Percentiles rank a stretch among this genome's conserved stretches.
Conservation (phyloP, 1,140 invertebrate genomes). For the Tigriopus japonicus region DNA sequence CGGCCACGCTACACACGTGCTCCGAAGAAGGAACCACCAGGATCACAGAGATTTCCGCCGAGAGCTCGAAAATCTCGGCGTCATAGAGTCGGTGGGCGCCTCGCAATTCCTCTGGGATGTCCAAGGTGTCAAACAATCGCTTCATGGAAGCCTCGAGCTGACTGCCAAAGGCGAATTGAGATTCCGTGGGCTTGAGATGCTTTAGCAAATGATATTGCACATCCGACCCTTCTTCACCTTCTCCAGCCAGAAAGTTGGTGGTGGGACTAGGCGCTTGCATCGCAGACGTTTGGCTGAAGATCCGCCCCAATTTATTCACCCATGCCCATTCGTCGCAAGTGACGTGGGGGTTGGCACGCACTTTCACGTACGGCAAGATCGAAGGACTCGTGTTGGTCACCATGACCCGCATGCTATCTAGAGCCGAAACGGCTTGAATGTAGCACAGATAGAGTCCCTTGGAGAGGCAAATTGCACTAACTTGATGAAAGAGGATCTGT, state of each 20-base stretch:
- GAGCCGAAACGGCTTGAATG: slow-evolving; percentile 64
- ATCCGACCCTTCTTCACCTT: slow-evolving; percentile 3
- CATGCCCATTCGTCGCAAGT: slow-evolving; percentile 82
- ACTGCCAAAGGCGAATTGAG: slow-evolving; percentile 54
- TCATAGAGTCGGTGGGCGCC: slow-evolving; percentile 61
- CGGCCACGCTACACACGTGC: slow-evolving; percentile 19
- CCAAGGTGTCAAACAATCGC: slow-evolving; percentile 55
- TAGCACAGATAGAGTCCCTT: slow-evolving; percentile 84
- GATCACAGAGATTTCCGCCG: slow-evolving; percentile 64
- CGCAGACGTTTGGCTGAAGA: background rate
- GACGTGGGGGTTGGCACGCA: slow-evolving; percentile 83
- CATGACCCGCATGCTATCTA: slow-evolving; percentile 78
- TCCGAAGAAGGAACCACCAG: slow-evolving; percentile 74
- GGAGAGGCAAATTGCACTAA: slow-evolving; percentile 52
- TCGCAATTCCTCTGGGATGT: slow-evolving; percentile 45
- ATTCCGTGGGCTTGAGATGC: slow-evolving; percentile 33
- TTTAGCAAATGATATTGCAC: background rate
- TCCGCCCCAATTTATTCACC: slow-evolving; percentile 24
- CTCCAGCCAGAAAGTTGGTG: slow-evolving; percentile 9
- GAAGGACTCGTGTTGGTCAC: slow-evolving; percentile 77
- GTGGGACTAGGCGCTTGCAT: background rate
- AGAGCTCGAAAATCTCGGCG: slow-evolving; percentile 74
- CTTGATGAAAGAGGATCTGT: slow-evolving; percentile 78
- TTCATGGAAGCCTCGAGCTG: slow-evolving; percentile 45
- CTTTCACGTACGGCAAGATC: slow-evolving; percentile 72